A percentile compares a stretch with the other conserved stretches of the same genome.
Evolutionary conservation across 2,888 invertebrate species (phyloP).

Genomic region (Idaea dimidiata): DNA sequence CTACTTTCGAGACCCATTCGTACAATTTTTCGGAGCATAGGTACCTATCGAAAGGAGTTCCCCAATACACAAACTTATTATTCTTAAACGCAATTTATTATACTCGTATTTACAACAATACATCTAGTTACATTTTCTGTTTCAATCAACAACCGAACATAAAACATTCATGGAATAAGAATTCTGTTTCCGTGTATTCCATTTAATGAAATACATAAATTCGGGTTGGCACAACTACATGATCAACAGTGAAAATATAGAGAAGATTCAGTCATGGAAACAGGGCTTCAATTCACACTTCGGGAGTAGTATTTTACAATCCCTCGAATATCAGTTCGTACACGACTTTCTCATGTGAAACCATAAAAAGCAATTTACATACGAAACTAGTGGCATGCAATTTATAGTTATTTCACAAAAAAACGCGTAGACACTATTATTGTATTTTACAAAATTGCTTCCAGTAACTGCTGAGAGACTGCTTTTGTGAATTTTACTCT

Average conservation of each 20-base stretch:
- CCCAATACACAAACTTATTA: not conserved
- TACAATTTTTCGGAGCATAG: too few species aligned
- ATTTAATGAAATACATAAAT: slow-evolving; percentile 78
- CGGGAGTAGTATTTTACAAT: not conserved
- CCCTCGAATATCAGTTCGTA: too few species aligned
- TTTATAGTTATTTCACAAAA: too few species aligned
- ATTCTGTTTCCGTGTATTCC: slow-evolving; percentile 44
- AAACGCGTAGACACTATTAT: too few species aligned
- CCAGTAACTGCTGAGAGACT: too few species aligned
- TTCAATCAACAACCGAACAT: not conserved
- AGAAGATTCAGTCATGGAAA: slow-evolving; percentile 63
- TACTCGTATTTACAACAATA: not conserved
- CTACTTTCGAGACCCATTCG: too few species aligned
- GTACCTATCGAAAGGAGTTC: not conserved
- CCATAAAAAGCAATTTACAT: too few species aligned
- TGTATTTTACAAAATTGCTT: too few species aligned
- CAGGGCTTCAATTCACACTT: slow-evolving; percentile 25
- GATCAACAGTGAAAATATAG: slow-evolving; percentile 66
- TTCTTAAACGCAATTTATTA: not conserved
- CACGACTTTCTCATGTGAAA: too few species aligned
- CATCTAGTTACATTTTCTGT: not conserved
- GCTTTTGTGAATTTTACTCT: too few species aligned
- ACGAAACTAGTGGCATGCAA: too few species aligned
- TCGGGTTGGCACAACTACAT: slow-evolving; percentile 79
- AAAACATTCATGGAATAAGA: slow-evolving; percentile 2